A percentile compares a stretch with the other conserved stretches of the same genome.
Evolutionary conservation across 1,140 invertebrate genomes (phyloP).

Genomic region (Cherax quadricarinatus): DNA sequence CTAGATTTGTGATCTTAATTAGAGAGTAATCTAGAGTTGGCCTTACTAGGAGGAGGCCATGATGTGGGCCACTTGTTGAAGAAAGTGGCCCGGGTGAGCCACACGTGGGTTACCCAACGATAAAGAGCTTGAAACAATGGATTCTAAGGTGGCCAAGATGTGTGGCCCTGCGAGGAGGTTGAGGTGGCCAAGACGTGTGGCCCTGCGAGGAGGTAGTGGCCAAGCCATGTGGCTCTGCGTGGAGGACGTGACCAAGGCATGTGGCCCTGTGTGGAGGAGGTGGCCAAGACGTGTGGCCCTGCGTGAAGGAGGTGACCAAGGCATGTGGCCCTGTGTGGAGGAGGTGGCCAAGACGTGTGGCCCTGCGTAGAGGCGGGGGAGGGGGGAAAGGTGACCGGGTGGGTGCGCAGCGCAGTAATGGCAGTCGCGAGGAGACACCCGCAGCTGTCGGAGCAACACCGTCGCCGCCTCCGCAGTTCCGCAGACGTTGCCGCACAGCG

Average conservation of each 20-base stretch:
- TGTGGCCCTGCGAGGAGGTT: background rate
- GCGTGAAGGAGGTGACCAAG: background rate
- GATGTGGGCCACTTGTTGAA: too few relatives aligned
- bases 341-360: constrained; percentile 23
- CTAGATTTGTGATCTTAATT: too few relatives aligned
- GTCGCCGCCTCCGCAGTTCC: background rate
- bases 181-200: constrained; percentile 24
- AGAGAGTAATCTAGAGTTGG: too few relatives aligned
- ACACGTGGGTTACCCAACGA: too few relatives aligned
- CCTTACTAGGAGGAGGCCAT: too few relatives aligned
- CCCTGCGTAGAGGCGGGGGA: background rate
- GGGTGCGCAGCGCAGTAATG: constrained; percentile 51
- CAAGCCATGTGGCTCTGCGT: too few relatives aligned
- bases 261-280: background rate
- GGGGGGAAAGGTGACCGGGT: background rate
- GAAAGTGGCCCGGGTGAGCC: too few relatives aligned
- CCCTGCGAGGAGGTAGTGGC: background rate
- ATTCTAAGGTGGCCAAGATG: background rate
- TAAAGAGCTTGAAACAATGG: too few relatives aligned
- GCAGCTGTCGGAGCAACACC: constrained; percentile 33
- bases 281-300: background rate
- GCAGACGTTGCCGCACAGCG: background rate
- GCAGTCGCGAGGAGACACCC: constrained; percentile 54
- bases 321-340: background rate
- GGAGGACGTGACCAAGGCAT: too few relatives aligned